Conservation (phyloP, 2,797 vertebrate genomes). For the Amblyopsis hoosieri region DNA sequence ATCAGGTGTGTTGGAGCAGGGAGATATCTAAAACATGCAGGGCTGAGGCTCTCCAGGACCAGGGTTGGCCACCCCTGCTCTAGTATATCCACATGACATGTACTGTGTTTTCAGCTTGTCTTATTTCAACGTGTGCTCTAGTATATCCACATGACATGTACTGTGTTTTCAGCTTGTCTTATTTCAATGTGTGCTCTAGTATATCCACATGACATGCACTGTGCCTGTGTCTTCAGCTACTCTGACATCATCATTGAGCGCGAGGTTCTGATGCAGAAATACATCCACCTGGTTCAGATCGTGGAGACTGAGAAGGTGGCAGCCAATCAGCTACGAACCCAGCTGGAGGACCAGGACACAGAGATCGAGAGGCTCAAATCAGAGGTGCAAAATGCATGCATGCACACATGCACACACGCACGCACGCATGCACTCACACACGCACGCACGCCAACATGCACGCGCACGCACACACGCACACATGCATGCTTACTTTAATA, state of each 20-base stretch:
- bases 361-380: conserved; percentile 96
- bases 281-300: conserved; percentile 97
- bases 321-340: conserved; percentile 93
- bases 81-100: too few species aligned
- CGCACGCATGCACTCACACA: neutral
- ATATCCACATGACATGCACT: too few species aligned
- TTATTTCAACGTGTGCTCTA: too few species aligned
- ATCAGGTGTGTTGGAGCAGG: too few species aligned
- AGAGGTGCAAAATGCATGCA: conserved; percentile 78
- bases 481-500: neutral
- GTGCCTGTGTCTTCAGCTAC: conserved; percentile 77
- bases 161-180: too few species aligned
- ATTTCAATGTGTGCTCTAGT: too few species aligned
- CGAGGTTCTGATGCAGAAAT: conserved; percentile 98
- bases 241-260: conserved; percentile 94
- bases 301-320: conserved; percentile 98
- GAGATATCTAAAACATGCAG: too few species aligned
- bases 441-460: neutral
- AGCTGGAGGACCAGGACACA: conserved; percentile 97
- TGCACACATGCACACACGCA: neutral
- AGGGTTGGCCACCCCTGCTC: too few species aligned
- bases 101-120: neutral
- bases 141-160: too few species aligned
- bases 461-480: neutral
- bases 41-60: too few species aligned